phyloP scores from a whole-genome alignment of 2,113 vertebrate species.

The Gymnarchus niloticus region DNA sequence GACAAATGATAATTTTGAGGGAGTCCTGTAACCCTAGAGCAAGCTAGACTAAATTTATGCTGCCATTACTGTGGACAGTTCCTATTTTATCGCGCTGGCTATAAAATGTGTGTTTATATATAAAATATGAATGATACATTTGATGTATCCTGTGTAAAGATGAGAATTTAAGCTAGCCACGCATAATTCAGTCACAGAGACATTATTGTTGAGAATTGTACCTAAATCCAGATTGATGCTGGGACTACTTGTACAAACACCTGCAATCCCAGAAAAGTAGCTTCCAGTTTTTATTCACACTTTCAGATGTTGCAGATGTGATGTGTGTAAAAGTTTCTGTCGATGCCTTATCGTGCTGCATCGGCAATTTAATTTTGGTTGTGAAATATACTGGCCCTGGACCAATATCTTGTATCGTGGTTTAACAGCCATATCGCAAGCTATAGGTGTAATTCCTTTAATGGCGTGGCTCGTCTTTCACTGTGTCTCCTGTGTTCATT shows the following conservation, averaged over 20 bases:
- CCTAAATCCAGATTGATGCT: background rate
- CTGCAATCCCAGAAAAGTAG: background rate
- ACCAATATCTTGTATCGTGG: background rate
- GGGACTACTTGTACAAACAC: background rate
- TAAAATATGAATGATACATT: too few species aligned
- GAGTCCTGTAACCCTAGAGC: slow-evolving; percentile 1
- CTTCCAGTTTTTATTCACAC: background rate
- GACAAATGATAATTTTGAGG: background rate
- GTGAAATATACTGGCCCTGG: background rate
- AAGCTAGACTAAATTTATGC: background rate
- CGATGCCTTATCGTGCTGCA: background rate
- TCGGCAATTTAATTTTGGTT: too few species aligned
- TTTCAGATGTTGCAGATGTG: background rate
- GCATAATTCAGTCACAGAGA: background rate
- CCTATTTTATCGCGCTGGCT: background rate
- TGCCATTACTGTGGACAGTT: background rate
- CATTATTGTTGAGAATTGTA: background rate
- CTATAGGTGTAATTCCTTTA: slow-evolving; percentile 29
- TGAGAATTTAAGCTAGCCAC: background rate
- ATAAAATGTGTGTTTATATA: background rate
- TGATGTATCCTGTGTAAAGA: background rate
- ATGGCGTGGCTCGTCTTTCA: slow-evolving; percentile 25
- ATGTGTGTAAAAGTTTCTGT: background rate
- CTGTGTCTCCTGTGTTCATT: slow-evolving; percentile 32
- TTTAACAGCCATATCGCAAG: slow-evolving; percentile 10